A percentile compares a stretch with the other conserved stretches of the same genome.
phyloP scores from a whole-genome alignment of 2,888 invertebrate species.

The Cephus pygmeus region DNA sequence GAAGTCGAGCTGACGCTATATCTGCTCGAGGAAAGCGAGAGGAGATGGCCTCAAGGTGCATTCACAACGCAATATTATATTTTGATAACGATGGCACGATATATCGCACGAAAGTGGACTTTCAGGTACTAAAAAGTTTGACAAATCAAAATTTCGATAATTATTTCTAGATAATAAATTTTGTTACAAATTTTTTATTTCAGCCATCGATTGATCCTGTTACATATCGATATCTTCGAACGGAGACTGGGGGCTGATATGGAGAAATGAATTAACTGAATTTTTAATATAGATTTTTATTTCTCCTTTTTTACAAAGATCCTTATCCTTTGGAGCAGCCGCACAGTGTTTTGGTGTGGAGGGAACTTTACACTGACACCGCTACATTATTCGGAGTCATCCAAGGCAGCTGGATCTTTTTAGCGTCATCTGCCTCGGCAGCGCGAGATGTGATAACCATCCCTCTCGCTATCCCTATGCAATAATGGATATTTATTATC shows the following conservation, averaged over 20 bases:
- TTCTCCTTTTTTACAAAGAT: neutral
- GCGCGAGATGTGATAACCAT: slow-evolving; percentile 63
- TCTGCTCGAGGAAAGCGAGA: slow-evolving; percentile 32
- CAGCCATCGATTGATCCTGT: neutral
- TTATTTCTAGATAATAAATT: neutral
- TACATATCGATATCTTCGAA: neutral
- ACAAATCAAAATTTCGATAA: neutral
- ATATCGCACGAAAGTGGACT: neutral
- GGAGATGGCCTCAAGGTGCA: slow-evolving; percentile 23
- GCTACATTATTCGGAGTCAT: slow-evolving; percentile 41
- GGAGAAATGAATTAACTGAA: neutral
- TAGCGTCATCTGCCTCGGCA: slow-evolving; percentile 61
- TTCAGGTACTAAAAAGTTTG: too few species aligned
- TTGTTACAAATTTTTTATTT: neutral
- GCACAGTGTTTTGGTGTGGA: neutral
- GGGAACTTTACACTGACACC: neutral
- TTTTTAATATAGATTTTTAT: neutral
- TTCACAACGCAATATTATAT: neutral
- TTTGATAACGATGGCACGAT: neutral
- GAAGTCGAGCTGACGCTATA: neutral
- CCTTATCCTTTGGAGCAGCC: neutral
- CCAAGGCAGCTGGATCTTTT: slow-evolving; percentile 60
- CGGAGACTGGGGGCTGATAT: too few species aligned
- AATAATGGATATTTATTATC: slow-evolving; percentile 65
- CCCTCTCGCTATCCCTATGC: slow-evolving; percentile 44